A percentile compares a stretch with the other conserved stretches of the same genome.
These are phyloP conservation scores for Argopecten irradians DNA, from an alignment of 1,140 invertebrate species.

Conservation along the genomic window DNA sequence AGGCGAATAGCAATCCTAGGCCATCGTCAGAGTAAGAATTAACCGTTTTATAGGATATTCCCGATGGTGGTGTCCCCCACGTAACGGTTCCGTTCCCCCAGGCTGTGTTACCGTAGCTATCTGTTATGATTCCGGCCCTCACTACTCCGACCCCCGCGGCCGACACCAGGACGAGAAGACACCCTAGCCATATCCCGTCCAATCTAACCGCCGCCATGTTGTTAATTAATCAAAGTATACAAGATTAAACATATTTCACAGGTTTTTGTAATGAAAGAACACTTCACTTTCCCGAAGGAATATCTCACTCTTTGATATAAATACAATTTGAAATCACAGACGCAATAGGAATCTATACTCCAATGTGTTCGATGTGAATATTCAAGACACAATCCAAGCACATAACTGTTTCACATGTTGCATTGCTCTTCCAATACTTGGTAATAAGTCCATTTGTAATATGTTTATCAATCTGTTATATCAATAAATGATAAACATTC, in stretches of 20 bases:
- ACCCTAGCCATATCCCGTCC: neutral
- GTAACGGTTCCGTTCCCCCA: conserved; percentile 53
- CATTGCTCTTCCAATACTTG: neutral
- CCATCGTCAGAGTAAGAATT: conserved; percentile 51
- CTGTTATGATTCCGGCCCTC: conserved; percentile 36
- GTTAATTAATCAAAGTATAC: neutral
- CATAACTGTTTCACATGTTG: neutral
- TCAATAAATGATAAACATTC: neutral
- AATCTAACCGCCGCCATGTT: neutral
- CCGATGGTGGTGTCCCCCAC: conserved; percentile 50
- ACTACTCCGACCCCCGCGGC: neutral
- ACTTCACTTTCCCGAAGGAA: neutral
- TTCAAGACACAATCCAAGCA: neutral
- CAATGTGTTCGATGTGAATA: neutral
- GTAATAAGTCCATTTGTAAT: neutral
- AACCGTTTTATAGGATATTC: conserved; percentile 52
- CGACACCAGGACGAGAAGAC: neutral
- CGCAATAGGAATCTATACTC: neutral
- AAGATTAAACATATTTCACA: neutral
- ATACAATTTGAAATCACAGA: neutral
- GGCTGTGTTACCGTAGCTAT: conserved; percentile 54
- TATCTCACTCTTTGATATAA: neutral
- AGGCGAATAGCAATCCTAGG: conserved; percentile 50
- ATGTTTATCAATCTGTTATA: neutral
- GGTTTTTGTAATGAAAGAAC: neutral